Conservation (phyloP, 2,888 invertebrate species). For the Micropterix aruncella region DNA sequence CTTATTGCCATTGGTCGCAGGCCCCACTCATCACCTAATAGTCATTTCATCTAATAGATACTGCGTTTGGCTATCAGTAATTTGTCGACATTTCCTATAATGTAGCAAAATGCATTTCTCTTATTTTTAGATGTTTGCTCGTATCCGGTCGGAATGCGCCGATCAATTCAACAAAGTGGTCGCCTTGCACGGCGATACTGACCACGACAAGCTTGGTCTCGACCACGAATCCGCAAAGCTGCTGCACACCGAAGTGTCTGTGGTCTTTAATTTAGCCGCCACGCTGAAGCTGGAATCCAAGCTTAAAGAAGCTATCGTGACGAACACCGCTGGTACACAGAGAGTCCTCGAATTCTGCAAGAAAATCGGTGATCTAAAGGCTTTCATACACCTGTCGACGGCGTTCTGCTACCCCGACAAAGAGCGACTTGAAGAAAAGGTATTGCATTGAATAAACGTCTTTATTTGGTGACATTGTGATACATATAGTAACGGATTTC, state of each 20-base stretch:
- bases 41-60: too few relatives aligned
- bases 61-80: too few relatives aligned
- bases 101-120: too few relatives aligned
- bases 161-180: constrained; percentile 56
- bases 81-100: too few relatives aligned
- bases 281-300: constrained; percentile 82
- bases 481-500: too few relatives aligned
- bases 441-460: too few relatives aligned
- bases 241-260: constrained; percentile 51
- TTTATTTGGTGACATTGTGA: too few relatives aligned
- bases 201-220: constrained; percentile 46
- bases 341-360: constrained; percentile 63
- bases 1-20: too few relatives aligned
- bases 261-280: constrained; percentile 89
- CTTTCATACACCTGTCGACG: constrained; percentile 82
- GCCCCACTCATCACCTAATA: too few relatives aligned
- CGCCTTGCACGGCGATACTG: constrained; percentile 60
- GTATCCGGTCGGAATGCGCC: constrained; percentile 48
- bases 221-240: constrained; percentile 39
- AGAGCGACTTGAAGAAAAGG: constrained; percentile 55
- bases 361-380: constrained; percentile 55
- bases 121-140: constrained; percentile 65
- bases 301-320: constrained; percentile 70
- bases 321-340: constrained; percentile 83
- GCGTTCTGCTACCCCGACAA: constrained; percentile 93